Conservation (phyloP, 2,888 invertebrate genomes). For the Eristalinus sepulchralis region DNA sequence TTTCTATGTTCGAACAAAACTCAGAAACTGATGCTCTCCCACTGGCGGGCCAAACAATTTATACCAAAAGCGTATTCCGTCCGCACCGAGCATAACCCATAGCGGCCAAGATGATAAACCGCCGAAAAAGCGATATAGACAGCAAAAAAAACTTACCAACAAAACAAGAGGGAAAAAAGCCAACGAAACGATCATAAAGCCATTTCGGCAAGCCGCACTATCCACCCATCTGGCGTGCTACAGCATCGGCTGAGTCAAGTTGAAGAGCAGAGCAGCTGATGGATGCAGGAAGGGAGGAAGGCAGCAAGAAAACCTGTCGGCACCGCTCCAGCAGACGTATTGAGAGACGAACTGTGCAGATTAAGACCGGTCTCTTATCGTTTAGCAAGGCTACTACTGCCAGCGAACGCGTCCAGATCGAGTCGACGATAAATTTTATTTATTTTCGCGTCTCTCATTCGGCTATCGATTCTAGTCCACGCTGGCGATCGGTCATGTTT, state of each 20-base stretch:
- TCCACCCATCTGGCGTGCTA: constrained; percentile 2
- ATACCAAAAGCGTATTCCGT: constrained; percentile 74
- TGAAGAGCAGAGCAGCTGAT: neutral
- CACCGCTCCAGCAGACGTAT: constrained; percentile 1
- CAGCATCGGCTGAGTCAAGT: constrained; percentile 21
- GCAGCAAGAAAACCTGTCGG: constrained; percentile 4
- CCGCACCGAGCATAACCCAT: neutral
- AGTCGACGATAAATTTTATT: constrained; percentile 18
- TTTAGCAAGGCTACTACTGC: constrained; percentile 20
- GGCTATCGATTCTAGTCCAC: constrained; percentile 8
- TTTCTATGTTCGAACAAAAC: constrained; percentile 74
- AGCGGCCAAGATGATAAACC: constrained; percentile 18
- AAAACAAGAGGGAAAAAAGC: neutral
- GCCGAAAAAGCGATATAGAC: constrained; percentile 2
- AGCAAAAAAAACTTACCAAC: neutral
- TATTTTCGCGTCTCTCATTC: neutral
- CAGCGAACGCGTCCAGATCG: neutral
- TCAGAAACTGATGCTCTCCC: constrained; percentile 79
- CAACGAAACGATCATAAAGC: neutral
- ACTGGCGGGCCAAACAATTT: constrained; percentile 76
- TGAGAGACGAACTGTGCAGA: neutral
- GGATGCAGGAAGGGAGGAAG: neutral
- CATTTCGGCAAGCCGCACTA: constrained; percentile 10
- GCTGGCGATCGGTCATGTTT: constrained; percentile 28
- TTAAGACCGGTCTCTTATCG: constrained; percentile 28